phyloP scores from a whole-genome alignment of 2,113 vertebrate genomes.

The Pterocles gutturalis region DNA sequence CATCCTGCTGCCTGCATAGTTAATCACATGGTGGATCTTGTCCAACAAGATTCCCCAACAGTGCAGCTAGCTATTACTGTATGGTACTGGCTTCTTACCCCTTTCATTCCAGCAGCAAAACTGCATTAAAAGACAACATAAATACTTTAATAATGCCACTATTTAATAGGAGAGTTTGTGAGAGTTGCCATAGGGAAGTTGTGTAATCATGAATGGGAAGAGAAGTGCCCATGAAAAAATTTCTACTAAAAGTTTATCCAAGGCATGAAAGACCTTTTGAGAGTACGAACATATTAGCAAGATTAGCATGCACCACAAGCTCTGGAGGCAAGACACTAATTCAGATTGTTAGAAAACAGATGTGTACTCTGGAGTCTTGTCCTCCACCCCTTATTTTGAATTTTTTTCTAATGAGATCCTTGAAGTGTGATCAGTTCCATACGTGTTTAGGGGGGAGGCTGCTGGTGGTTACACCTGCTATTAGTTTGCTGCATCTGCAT shows the following conservation, averaged over 20 bases:
- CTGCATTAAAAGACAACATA: background rate
- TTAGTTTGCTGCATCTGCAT: background rate
- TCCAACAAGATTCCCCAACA: background rate
- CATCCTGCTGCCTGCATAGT: background rate
- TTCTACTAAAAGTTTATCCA: background rate
- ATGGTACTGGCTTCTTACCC: background rate
- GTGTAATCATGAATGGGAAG: background rate
- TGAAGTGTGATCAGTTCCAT: background rate
- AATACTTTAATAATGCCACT: background rate
- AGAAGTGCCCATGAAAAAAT: background rate
- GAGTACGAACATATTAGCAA: background rate
- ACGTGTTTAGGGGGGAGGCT: background rate
- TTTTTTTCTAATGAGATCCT: constrained; percentile 10
- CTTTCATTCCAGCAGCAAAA: background rate
- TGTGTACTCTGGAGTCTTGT: background rate
- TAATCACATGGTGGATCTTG: background rate
- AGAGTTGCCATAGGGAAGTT: background rate
- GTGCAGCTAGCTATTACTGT: background rate
- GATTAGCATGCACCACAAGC: background rate
- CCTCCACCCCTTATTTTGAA: background rate
- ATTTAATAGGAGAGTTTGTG: background rate
- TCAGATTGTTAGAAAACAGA: constrained; percentile 9
- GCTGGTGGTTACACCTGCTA: background rate
- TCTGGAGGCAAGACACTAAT: background rate
- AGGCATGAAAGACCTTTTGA: background rate